Base-by-base conservation (phyloP, 2,797 vertebrate species). In the Echiichthys vipera region DNA sequence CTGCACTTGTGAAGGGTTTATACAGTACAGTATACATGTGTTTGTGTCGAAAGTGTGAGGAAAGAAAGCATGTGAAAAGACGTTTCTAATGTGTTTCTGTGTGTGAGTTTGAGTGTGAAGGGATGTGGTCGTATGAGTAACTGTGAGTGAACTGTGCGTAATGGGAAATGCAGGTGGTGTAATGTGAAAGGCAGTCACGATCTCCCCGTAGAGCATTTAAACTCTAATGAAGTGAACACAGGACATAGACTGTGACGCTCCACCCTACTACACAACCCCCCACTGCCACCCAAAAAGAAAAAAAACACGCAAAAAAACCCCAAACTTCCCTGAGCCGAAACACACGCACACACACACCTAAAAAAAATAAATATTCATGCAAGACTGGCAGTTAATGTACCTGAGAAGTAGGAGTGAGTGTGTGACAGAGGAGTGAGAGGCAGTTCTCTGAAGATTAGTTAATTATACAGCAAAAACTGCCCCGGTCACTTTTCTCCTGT, bases 161-260 rank as follows among this genome's bases (percentile, higher is more conserved):
- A 95, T 94, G 92, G 86, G 88, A 92, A 94, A 90, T 78, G 83
- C 94, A 95, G 93, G 92, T 94, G 93, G 89, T 75, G 92, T 87
- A 87, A 94, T 94, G 91, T 89, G 90, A 92, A 92, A 93, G 89
- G 91, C 93, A 92, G 91, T 71, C 66, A 71, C 69, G 37, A 83
- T 87, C 77, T 93, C 93, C 93, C 93, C 66, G 80, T 54, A 90
- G 93, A 81, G 89, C 86, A 79, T 90, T 94, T 93, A 92, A 94
- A 92, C 65, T 90, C 79, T 92, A 95, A 95, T 95, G 94, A 94
- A 95, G 94, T 94, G 93, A 95, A 89, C 90, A 92, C 82, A 88
- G 92, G 87, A 92, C 91, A 84, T 79, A 80, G 91, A 92, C 90
- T 94, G 93, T 93, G 90, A 95, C 91, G 87, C 88, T 91, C 92